Base-by-base conservation (phyloP, 2,888 invertebrate genomes). In the Stenchaetothrips biformis region DNA sequence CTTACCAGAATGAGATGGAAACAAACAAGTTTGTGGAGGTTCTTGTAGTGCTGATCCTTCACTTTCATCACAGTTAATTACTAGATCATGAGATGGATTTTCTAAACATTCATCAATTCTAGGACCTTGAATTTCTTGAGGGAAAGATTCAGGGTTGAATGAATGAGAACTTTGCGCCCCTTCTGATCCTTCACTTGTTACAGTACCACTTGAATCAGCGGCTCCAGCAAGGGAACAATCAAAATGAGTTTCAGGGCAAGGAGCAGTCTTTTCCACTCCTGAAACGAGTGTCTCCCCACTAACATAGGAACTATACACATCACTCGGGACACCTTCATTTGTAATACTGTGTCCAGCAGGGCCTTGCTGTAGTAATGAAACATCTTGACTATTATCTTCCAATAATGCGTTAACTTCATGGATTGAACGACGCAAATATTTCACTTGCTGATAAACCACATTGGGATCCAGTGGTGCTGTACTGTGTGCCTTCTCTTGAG, bases 401-500 rank as follows among this genome's bases (percentile, higher is more conserved):
- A 91, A 83, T 80, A 91, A 83, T 37, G 89, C 91, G 85, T 94
- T 94, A 0, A 94, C 92, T 86, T 94, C 93, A 78, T 92, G 91
- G 74, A 94, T 91, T 37, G 92, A 93, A 83, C 92, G 89, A 74
- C 91, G 89, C 83, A 93, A 92, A 85, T 93, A 92, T 84, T 93
- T 93, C 0, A 94, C 93, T 88, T 94, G 91, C 83, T 93, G 93
- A 84, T 94, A 94, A 0, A 94, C 91, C 49, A 82, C 67, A 74
- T 74, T 74, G 21, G 67, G 67, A 11, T 74, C 67, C 25, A 74
- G 9, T 25, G 67, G 67, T 6, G 25, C 25, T 8, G 67, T 74
- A 25, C 11, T 74, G 11, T 59, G 59, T 1, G 4, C 37, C 37
- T 37, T 37, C 37, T 37, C 2, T 37, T 37, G 37, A 37, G 25